Evolutionary conservation across 2,113 vertebrate species (phyloP), one percentile per base, ranked within the genome.

Genomic region (Leuciscus idus): DNA sequence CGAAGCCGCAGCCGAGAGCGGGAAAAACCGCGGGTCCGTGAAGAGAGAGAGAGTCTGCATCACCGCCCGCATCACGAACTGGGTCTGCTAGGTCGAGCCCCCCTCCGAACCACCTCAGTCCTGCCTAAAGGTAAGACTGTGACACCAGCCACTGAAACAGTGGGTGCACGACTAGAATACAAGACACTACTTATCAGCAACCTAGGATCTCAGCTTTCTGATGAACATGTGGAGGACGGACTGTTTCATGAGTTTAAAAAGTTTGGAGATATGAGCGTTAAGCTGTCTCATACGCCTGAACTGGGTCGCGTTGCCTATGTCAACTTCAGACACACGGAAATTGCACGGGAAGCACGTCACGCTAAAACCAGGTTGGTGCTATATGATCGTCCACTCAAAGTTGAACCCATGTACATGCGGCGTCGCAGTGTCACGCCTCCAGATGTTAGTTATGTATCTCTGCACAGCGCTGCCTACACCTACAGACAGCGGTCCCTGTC

Each of bases 221-320:
- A 98, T 88, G 97, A 98, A 92, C 96, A 98, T 89, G 95, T 99
- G 80, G 98, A 99, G 93, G 98, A 99, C 90, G 95, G 97, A 23
- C 95, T 99, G 46, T 99, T 99, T 88, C 98, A 98, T 83, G 97
- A 99, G 92, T 99, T 99, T 90, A 98, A 98, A 92, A 97, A 98
- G 92, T 99, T 98, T 87, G 97, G 98, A 2, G 97, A 99, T 89
- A 98, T 99, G 62, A 99, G 97, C 79, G 96, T 99, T 81, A 99
- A 98, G 50, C 94, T 99, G 73, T 98, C 97, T 1, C 98, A 98
- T 93, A 98, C 98, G 1, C 97, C 97, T 0, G 98, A 99, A 89
- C 95, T 98, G 61, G 98, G 98, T 85, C 96, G 98, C 0, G 95
- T 99, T 74, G 98, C 98, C 23, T 99, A 99, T 46, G 98, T 99